phyloP scores from a whole-genome alignment of 2,888 invertebrate genomes.

The Caenorhabditis sp. region DNA sequence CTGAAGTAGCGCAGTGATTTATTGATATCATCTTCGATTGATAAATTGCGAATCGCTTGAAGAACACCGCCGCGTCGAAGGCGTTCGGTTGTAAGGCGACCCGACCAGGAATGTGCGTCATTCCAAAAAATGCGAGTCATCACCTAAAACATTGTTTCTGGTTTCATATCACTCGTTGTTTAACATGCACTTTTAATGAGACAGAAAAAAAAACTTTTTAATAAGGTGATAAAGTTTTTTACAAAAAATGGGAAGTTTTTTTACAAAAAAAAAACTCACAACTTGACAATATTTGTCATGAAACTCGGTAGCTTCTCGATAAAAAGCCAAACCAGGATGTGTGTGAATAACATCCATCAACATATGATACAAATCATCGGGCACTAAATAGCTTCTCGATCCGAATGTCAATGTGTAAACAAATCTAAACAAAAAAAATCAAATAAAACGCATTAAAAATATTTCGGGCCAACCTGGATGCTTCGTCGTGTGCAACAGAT shows the following conservation, averaged over 20 bases:
- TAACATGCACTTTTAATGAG: background rate
- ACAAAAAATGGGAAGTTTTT: background rate
- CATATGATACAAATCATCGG: conserved; percentile 88
- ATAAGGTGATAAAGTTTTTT: background rate
- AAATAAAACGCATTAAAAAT: background rate
- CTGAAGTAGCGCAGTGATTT: conserved; percentile 72
- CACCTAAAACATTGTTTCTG: conserved; percentile 76
- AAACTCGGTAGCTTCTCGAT: conserved; percentile 96
- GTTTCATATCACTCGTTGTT: background rate
- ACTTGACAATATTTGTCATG: conserved; percentile 98
- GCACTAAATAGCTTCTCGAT: conserved; percentile 73
- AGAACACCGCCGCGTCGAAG: conserved; percentile 84
- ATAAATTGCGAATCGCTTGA: conserved; percentile 57
- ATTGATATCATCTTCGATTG: conserved; percentile 61
- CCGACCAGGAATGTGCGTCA: conserved; percentile 96
- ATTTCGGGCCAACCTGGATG: conserved; percentile 58
- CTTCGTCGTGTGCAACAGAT: conserved; percentile 66
- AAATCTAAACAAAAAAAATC: conserved; percentile 34
- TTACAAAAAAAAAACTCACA: too few species aligned
- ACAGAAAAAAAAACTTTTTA: background rate
- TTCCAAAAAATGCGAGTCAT: conserved; percentile 96
- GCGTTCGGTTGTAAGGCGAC: conserved; percentile 86
- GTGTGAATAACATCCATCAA: conserved; percentile 90
- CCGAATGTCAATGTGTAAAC: conserved; percentile 74
- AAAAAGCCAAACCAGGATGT: conserved; percentile 84